Conservation (phyloP, 2,888 invertebrate species). For the Drosophila kanekoi region DNA sequence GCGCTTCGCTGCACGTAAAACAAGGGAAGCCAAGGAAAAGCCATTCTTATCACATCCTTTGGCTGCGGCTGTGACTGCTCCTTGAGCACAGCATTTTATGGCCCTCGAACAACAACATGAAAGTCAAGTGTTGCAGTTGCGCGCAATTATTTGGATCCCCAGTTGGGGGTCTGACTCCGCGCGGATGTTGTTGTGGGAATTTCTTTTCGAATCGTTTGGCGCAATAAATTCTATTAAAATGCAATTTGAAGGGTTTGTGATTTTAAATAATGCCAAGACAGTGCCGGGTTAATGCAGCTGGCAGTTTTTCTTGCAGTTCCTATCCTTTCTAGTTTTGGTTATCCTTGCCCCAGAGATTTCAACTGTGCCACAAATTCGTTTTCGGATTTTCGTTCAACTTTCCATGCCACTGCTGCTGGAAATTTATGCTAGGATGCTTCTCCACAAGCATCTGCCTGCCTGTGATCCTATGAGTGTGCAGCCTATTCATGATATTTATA, state of each 20-base stretch:
- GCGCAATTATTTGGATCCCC: conserved; percentile 34
- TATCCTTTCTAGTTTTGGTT: conserved; percentile 17
- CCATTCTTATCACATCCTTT: conserved; percentile 69
- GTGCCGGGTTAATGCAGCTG: conserved; percentile 49
- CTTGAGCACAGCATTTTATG: conserved; percentile 75
- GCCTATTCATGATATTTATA: conserved; percentile 42
- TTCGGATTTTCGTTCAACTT: conserved; percentile 18
- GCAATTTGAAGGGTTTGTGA: conserved; percentile 78
- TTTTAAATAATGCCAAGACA: conserved; percentile 75
- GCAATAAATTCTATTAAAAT: conserved; percentile 81
- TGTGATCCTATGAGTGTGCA: conserved; percentile 7
- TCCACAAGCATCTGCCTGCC: conserved; percentile 1
- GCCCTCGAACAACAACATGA: conserved; percentile 69
- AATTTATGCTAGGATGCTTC: conserved; percentile 48
- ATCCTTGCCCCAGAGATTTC: conserved; percentile 28
- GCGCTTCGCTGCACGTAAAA: conserved; percentile 64
- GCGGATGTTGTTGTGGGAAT: conserved; percentile 39
- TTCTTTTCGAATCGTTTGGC: conserved; percentile 60
- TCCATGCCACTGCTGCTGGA: conserved; percentile 35
- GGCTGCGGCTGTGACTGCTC: conserved; percentile 46
- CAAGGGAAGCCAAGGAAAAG: conserved; percentile 34
- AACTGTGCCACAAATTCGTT: conserved; percentile 39
- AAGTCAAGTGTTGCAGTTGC: conserved; percentile 80
- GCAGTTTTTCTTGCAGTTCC: conserved; percentile 28
- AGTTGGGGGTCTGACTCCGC: conserved; percentile 1